Base-by-base conservation (phyloP, 2,888 invertebrate genomes). In the Eilema griseolum region DNA sequence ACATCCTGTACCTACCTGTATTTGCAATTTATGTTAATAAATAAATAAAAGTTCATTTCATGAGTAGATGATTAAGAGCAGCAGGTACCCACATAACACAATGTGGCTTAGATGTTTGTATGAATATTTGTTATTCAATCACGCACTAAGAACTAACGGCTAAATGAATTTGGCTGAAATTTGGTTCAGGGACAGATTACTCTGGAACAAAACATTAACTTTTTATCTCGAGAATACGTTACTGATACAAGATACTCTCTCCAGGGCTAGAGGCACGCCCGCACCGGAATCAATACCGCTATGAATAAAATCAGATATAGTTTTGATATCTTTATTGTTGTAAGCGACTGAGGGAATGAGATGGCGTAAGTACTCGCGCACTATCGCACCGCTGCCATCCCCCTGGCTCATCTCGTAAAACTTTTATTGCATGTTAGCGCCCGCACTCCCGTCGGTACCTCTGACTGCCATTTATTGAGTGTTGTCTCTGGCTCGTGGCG, bases 251-350 rank as follows among this genome's bases (percentile, higher is more conserved):
- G 8, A 28, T 1, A 3, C 23, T 3, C 23, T 3, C 14, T 20
- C 5, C 52, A 8, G 14, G 2, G 26, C 11, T 61, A 23, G 24
- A 37, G 16, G 37, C 52, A 11, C 23, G 16, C 64, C 52, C 64
- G 11, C 14, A 31, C 23, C n/a, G 28, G 64, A 7, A 64, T 31
- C 64, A 23, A 52, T 64, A 52, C 52, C 64, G 64, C 52, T 52
- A 52, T 56, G 52, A 56, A 65, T 65, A 31, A 65, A n/a, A 56
- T 56, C 52, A 8, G 52, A 52, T 65, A 56, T 65, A 56, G 31
- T 10, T 65, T 56, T 31, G 52, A 56, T 31, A 52, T 56, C 8
- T 52, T 14, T 64, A 28, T 31, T 61, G 31, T 64, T 23, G 52
- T 56, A 56, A 20, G 31, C 14, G 52, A 0, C 12, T 8, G n/a